Evolutionary conservation across 2,888 invertebrate genomes (phyloP), one percentile per base, ranked within the genome.

Genomic region (Blastobasis lacticolella): DNA sequence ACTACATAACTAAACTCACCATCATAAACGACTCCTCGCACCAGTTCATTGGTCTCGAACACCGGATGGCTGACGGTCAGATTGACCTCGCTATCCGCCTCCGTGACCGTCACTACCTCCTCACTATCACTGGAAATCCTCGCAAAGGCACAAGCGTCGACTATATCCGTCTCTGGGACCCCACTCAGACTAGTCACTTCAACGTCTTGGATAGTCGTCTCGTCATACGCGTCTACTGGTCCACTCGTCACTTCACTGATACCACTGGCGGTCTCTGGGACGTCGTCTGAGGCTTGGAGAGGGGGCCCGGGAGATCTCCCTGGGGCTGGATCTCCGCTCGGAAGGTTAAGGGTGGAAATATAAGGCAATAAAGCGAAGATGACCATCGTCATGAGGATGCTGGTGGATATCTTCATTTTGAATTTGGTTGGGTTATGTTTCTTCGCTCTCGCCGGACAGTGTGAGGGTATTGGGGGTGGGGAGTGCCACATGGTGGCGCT

Each of bases 321-420:
- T 0, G 92, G 92, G 0, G 92, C 92, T 9, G 92, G 92, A 70
- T 92, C 92, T 51, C 91, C 91, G 61, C 85, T 90, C 10, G 90
- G 89, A 46, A 86, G 63, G 53, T 72, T 82, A 48, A 86, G 59
- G 0, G 80, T 70, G 4, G 81, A 83, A 57, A 77, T 81, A 67
- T 82, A 84, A 73, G 88, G 88, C 72, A 88, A 66, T 54, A 71
- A 69, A 50, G 78, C 73, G 53, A 87, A 60, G 49, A 85, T 78
- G 54, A 78, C 64, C 49, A 81, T 60, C 23, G 72, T 67, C 52
- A 73, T 63, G 10, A 81, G 57, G 38, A 74, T 55, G 46, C 66
- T 70, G 41, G 68, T 59, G 40, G 61, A 61, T 46, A 63, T 63
- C 62, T 73, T 73, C 73, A 78, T 79, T 61, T 73, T 81, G 58